Percentiles rank a stretch among this genome's conserved stretches.
Evolutionary conservation across 2,888 invertebrate species (phyloP).

Genomic region (Athalia cordata): DNA sequence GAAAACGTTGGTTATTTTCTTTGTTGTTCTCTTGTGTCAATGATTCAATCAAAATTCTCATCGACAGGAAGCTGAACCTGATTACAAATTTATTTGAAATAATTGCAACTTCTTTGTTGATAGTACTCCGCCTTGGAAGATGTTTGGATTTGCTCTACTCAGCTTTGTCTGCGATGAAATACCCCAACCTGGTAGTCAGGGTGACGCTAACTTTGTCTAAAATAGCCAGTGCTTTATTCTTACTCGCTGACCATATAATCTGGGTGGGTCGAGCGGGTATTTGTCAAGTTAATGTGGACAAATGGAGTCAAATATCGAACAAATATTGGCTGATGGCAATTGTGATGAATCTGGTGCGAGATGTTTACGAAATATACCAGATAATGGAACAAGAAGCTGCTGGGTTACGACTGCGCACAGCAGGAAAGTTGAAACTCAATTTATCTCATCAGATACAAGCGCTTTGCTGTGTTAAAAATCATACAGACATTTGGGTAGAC

Average conservation of each 20-base stretch:
- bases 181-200: constrained; percentile 83
- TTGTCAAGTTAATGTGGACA: constrained; percentile 81
- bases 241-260: constrained; percentile 90
- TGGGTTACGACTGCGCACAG: constrained; percentile 64
- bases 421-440: constrained; percentile 58
- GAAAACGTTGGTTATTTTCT: constrained; percentile 81
- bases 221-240: constrained; percentile 85
- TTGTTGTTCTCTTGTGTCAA: neutral
- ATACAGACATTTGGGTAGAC: constrained; percentile 86
- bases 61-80: too few relatives aligned
- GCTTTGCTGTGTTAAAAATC: constrained; percentile 66
- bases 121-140: constrained; percentile 91
- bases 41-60: neutral
- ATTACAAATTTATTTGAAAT: too few relatives aligned
- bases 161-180: constrained; percentile 82
- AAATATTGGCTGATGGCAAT: constrained; percentile 92
- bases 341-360: constrained; percentile 85
- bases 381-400: constrained; percentile 74
- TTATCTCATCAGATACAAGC: constrained; percentile 50
- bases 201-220: constrained; percentile 86
- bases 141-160: constrained; percentile 88
- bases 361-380: constrained; percentile 87
- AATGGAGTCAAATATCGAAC: constrained; percentile 84
- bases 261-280: constrained; percentile 88
- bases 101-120: constrained; percentile 53